Base-by-base conservation (phyloP, 2,113 vertebrate species). In the Carettochelys insculpta region DNA sequence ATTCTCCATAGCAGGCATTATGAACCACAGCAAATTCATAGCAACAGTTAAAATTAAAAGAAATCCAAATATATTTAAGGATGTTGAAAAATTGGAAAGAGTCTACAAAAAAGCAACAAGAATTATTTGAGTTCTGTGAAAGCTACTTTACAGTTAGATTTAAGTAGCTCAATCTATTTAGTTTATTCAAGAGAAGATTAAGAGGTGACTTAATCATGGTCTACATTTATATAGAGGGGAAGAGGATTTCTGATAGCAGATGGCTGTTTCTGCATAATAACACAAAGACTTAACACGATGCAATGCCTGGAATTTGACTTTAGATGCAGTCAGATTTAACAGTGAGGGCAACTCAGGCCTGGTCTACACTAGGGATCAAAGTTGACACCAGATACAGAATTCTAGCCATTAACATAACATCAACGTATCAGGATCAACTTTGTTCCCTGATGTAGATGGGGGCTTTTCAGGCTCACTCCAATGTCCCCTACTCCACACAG, bases 71-170 rank as follows among this genome's bases (percentile, higher is more conserved):
- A 51, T 38, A 27, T 47, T 34, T 41, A 58, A 87, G 71, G 43
- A 48, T 20, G 4, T 86, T n/a, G 41, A 17, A 9, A 53, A 90
- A 77, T 22, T n/a, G n/a, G 53, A 48, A 5, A 29, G 1, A 76
- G 77, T 52, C 43, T 14, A 27, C 20, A 3, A 22, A 65, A 29
- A 0, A 0, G n/a, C 6, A 1, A n/a, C 34, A 31, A 61, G 41
- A 38, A n/a, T 31, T 79, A 54, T 19, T 6, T 50, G 53, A 11
- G 13, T 29, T 31, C 6, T 31, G 31, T 68, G 54, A 43, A 34
- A 71, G 9, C 4, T 8, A 0, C 1, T 34, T 5, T 45, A 58
- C 61, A 82, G 65, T 51, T 83, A 51, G 43, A 1, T 0, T 0
- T 2, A 22, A 71, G 38, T 31, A 76, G 8, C 56, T 92, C 5